Percentiles rank a stretch among this genome's conserved stretches.
These are phyloP conservation scores for Glyphotaelius pellucidus DNA, from an alignment of 2,888 invertebrate species.

Conservation along the genomic window DNA sequence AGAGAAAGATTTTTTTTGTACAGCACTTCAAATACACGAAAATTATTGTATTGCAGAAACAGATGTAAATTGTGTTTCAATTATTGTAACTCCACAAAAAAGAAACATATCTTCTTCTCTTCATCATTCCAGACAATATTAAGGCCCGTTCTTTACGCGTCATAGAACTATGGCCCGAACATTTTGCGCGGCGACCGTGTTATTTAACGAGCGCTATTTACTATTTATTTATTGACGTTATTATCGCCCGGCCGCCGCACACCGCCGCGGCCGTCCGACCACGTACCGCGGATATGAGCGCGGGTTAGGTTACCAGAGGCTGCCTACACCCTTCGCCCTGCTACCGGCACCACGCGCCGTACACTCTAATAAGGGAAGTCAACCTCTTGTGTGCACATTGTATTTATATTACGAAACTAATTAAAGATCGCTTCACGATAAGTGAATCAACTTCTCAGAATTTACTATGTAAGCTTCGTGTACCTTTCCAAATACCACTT, in stretches of 20 bases:
- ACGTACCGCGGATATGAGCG: conserved; percentile 31
- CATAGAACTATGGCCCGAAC: background rate
- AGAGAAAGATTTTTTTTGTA: no score
- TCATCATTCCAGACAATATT: no score
- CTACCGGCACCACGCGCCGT: background rate
- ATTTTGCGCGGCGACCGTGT: conserved; percentile 34
- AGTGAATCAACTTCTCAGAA: background rate
- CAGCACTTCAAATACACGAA: no score
- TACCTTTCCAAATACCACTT: background rate
- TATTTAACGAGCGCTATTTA: conserved; percentile 53
- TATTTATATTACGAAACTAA: background rate
- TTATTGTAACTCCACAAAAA: no score
- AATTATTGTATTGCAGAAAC: no score
- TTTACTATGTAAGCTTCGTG: background rate
- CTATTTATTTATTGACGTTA: conserved; percentile 54
- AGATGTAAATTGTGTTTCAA: no score
- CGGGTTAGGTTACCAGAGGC: background rate
- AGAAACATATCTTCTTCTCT: no score
- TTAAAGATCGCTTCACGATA: background rate
- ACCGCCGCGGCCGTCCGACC: background rate
- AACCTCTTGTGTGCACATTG: background rate
- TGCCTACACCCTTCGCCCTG: background rate
- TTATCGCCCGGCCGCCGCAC: conserved; percentile 31
- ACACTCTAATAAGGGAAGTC: background rate
- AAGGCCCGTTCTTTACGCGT: background rate